Conservation (phyloP, 2,888 invertebrate species). For the Prosapia bicincta region DNA sequence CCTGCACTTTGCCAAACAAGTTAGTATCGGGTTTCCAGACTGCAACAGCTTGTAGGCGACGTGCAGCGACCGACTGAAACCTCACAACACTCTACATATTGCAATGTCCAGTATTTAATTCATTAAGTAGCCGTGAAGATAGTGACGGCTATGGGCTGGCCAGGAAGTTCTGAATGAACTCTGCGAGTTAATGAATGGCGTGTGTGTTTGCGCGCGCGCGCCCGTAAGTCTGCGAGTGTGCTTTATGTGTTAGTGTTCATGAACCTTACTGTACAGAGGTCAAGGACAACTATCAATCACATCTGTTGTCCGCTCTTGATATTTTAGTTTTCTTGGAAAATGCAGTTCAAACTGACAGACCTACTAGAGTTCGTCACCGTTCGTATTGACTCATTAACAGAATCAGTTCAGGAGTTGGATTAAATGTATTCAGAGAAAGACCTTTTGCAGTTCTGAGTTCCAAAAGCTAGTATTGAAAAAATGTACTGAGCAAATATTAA, state of each 20-base stretch:
- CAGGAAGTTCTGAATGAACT: background rate
- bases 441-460: too few relatives aligned
- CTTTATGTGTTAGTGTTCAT: too few relatives aligned
- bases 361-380: too few relatives aligned
- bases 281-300: background rate
- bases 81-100: background rate
- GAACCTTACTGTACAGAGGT: background rate
- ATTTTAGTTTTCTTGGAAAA: background rate
- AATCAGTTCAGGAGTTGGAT: too few relatives aligned
- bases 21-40: background rate
- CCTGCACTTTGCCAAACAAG: background rate
- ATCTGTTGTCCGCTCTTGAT: background rate
- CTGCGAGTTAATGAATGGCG: background rate
- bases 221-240: too few relatives aligned
- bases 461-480: too few relatives aligned
- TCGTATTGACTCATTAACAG: too few relatives aligned
- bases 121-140: background rate
- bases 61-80: background rate
- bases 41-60: background rate
- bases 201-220: background rate
- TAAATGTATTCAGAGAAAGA: too few relatives aligned
- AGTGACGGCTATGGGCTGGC: background rate
- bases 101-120: too few relatives aligned
- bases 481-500: too few relatives aligned
- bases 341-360: too few relatives aligned